phyloP scores from a whole-genome alignment of 1,140 invertebrate genomes.

The Diorhabda elongata region DNA sequence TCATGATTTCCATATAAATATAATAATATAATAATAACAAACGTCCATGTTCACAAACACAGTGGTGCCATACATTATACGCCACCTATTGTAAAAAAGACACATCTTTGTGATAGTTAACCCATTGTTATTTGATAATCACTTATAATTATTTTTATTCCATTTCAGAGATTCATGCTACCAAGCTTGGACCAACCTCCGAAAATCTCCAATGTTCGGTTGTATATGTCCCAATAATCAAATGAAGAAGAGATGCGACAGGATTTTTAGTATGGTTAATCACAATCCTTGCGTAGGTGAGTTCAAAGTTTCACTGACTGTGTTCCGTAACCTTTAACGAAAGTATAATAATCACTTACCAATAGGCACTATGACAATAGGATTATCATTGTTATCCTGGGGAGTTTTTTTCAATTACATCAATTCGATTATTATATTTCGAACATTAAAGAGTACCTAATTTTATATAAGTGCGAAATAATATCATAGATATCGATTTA shows the following conservation, averaged over 20 bases:
- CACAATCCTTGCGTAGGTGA: slow-evolving; percentile 89
- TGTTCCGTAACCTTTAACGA: not conserved
- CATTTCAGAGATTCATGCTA: slow-evolving; percentile 72
- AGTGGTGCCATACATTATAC: not conserved
- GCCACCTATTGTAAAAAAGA: not conserved
- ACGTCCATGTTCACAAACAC: too few species aligned
- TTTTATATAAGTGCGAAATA: too few species aligned
- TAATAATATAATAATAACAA: too few species aligned
- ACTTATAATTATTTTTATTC: not conserved
- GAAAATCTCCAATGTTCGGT: slow-evolving; percentile 81
- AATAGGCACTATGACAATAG: too few species aligned
- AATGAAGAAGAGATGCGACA: slow-evolving; percentile 80
- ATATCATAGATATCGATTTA: too few species aligned
- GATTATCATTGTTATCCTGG: too few species aligned
- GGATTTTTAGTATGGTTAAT: slow-evolving; percentile 80
- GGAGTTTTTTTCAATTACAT: too few species aligned
- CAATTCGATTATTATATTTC: too few species aligned
- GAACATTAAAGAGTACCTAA: too few species aligned
- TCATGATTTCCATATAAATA: too few species aligned
- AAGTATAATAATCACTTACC: too few species aligned
- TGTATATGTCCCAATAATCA: slow-evolving; percentile 87
- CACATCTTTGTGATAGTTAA: not conserved
- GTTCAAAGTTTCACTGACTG: slow-evolving; percentile 45
- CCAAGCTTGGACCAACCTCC: slow-evolving; percentile 76
- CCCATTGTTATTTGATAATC: not conserved